Evolutionary conservation across 2,113 vertebrate species (phyloP).

Genomic region (Vidua chalybeata): DNA sequence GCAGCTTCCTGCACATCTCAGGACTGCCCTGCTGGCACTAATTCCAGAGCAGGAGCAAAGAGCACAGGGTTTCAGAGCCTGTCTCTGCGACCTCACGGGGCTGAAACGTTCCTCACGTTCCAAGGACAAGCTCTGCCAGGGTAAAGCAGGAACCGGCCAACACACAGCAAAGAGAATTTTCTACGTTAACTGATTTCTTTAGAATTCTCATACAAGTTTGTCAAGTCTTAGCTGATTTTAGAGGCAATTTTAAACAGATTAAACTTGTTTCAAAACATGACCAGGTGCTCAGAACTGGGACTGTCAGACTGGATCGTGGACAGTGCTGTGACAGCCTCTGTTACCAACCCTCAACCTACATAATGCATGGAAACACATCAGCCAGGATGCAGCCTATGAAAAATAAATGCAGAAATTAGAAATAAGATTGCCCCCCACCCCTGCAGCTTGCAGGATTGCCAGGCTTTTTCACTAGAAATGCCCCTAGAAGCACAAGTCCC

Average conservation of each 20-base stretch:
- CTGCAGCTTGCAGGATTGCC: background rate
- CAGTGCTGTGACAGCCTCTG: background rate
- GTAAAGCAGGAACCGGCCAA: background rate
- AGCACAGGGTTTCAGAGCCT: background rate
- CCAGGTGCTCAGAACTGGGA: background rate
- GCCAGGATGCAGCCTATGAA: background rate
- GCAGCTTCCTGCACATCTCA: background rate
- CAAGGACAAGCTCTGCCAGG: background rate
- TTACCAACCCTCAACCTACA: background rate
- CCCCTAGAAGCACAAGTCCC: background rate
- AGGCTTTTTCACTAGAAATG: background rate
- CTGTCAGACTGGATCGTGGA: background rate
- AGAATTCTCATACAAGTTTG: background rate
- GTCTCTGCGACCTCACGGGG: background rate
- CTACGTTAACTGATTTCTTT: background rate
- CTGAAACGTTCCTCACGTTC: background rate
- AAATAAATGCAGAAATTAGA: background rate
- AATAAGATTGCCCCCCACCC: background rate
- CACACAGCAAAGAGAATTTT: background rate
- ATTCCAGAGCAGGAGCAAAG: background rate
- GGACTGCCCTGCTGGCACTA: background rate
- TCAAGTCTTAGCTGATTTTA: background rate
- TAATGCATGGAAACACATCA: background rate
- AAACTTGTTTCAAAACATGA: background rate
- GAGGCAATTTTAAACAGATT: background rate